Percentiles rank a stretch among this genome's conserved stretches.
Evolutionary conservation across 2,797 vertebrate species (phyloP).

Genomic region (Cryptoprocta ferox): DNA sequence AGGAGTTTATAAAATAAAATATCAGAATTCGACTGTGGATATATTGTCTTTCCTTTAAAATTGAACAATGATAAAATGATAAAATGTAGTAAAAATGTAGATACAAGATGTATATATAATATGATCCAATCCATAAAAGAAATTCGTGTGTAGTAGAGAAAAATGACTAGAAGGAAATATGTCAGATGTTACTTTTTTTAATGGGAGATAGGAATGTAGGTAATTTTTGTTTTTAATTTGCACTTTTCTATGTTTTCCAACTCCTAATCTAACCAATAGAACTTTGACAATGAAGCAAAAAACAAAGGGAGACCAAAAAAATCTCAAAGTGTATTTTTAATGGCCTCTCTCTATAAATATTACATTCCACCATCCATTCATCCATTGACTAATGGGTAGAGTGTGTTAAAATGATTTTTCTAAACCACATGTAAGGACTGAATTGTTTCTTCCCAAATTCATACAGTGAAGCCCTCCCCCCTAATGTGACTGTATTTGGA

Average conservation of each 20-base stretch:
- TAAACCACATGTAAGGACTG: neutral
- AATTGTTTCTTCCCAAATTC: neutral
- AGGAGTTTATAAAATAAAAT: neutral
- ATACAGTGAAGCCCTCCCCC: neutral
- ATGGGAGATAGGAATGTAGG: neutral
- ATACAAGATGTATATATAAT: neutral
- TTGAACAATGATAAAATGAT: neutral
- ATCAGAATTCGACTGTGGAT: neutral
- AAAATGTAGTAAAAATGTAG: neutral
- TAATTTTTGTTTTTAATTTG: constrained; percentile 40
- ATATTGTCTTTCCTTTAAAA: neutral
- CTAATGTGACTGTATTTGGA: neutral
- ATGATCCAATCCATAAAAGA: neutral
- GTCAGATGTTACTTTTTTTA: neutral
- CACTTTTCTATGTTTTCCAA: constrained; percentile 4
- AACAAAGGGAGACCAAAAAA: neutral
- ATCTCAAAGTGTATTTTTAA: neutral
- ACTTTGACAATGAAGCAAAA: constrained; percentile 16
- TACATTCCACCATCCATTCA: neutral
- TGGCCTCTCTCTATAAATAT: neutral
- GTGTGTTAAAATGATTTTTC: neutral
- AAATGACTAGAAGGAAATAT: neutral
- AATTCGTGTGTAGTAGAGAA: constrained; percentile 16
- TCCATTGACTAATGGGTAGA: neutral
- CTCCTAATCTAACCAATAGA: constrained; percentile 14